Evolutionary conservation across 2,797 vertebrate genomes (phyloP), one percentile per base, ranked within the genome.

Genomic region (Neopelma chrysocephalum): DNA sequence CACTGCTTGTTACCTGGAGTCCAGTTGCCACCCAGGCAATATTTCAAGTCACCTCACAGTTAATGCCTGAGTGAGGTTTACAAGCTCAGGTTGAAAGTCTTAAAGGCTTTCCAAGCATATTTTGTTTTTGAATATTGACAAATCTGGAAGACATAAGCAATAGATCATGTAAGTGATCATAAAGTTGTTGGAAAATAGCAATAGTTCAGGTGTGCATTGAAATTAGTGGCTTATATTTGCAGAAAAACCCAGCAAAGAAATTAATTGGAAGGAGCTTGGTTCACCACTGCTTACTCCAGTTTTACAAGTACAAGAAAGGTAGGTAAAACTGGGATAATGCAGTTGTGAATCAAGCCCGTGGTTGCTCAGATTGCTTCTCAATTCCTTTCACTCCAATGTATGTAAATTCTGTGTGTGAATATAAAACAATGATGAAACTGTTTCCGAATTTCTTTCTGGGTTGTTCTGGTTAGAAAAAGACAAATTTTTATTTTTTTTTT

Each of bases 231-330:
- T 95, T 95, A 54, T 16, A 51, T 71, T 75, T 71, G 82, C 83
- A 96, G 97, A 97, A 97, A 97, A 96, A 97, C 92, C 93, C 86
- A 96, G 93, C 75, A 95, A 96, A 97, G 94, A 95, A 97, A 96
- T 96, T 54, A 93, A 93, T 60, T 78, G 50, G 29, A 81, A 90
- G 61, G 81, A 53, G 90, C 92, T 97, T 73, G 34, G 45, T 90
- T 94, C 94, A 89, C 86, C 83, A 22, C 96, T 94, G 95, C 83
- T 92, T 95, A 48, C 34, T 68, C 86, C 93, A 87, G 94, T 87
- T 90, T 79, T 86, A 12, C 9, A 15, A 70, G 38, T 4, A 10
- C 76, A 80, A 42, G 70, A 45, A 10, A 20, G n/a, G 48, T 3
- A 51, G 89, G 38, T 82, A 43, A 77, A 91, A 75, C 90, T 94